Evolutionary conservation across 2,888 invertebrate genomes (phyloP).

Genomic region (Euplexia lucipara): DNA sequence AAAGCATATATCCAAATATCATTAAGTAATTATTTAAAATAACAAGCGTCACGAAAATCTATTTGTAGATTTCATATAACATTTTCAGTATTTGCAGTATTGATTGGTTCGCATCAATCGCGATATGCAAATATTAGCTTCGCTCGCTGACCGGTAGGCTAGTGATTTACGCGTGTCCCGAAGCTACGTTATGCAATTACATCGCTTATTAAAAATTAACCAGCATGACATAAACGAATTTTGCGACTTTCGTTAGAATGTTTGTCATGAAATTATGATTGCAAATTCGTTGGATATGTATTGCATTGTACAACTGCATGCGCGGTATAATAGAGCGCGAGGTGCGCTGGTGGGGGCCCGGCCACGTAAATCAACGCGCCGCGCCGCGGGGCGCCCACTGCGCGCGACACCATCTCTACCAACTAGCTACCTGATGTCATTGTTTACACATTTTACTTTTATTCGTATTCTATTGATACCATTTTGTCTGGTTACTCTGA

Average conservation of each 20-base stretch:
- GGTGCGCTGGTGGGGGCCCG: slow-evolving; percentile 32
- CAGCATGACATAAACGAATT: slow-evolving; percentile 55
- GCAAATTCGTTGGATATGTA: slow-evolving; percentile 20
- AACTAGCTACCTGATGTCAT: slow-evolving; percentile 25
- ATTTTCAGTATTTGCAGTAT: slow-evolving; percentile 90
- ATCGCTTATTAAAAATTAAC: slow-evolving; percentile 89
- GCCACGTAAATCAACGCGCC: slow-evolving; percentile 72
- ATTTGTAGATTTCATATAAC: slow-evolving; percentile 84
- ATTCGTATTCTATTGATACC: slow-evolving; percentile 1
- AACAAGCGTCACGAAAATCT: slow-evolving; percentile 75
- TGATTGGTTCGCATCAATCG: slow-evolving; percentile 90
- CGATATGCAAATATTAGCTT: slow-evolving; percentile 90
- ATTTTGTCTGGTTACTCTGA: background rate
- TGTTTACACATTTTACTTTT: slow-evolving; percentile 25
- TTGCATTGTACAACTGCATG: slow-evolving; percentile 8
- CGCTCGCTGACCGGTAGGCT: slow-evolving; percentile 80
- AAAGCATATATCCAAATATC: slow-evolving; percentile 44
- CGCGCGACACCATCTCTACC: slow-evolving; percentile 65
- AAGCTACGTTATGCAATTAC: slow-evolving; percentile 88
- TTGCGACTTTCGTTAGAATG: slow-evolving; percentile 49
- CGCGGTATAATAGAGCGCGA: slow-evolving; percentile 13
- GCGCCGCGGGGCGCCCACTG: slow-evolving; percentile 66
- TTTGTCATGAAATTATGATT: slow-evolving; percentile 44
- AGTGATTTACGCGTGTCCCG: slow-evolving; percentile 85
- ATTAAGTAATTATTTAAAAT: slow-evolving; percentile 70